Evolutionary conservation across 2,797 vertebrate genomes (phyloP).

Genomic region (Acipenser oxyrinchus): DNA sequence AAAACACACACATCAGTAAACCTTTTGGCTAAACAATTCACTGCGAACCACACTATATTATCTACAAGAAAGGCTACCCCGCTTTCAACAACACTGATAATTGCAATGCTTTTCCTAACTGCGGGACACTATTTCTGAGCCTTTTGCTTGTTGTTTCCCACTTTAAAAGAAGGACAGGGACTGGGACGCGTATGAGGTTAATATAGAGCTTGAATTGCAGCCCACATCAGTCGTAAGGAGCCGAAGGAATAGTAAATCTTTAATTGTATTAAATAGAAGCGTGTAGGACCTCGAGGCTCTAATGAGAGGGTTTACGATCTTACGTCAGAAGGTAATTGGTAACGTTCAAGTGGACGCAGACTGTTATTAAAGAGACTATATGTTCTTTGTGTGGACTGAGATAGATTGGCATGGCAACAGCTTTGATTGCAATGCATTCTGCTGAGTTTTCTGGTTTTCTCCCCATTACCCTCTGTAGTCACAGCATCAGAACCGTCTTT

Average conservation of each 20-base stretch:
- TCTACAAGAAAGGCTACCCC: too few species aligned
- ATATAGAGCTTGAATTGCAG: neutral
- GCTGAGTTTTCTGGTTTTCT: neutral
- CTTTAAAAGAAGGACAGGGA: neutral
- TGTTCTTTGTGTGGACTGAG: slow-evolving; percentile 6
- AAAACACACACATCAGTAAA: too few species aligned
- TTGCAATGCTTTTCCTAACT: neutral
- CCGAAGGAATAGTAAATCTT: slow-evolving; percentile 26
- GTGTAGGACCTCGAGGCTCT: slow-evolving; percentile 21
- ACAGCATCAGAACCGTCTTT: neutral
- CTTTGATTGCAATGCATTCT: neutral
- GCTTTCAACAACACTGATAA: too few species aligned
- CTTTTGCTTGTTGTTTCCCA: neutral
- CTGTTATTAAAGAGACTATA: neutral
- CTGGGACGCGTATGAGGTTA: neutral
- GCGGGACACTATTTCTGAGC: neutral
- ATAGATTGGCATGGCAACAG: neutral
- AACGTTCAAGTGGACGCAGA: slow-evolving; percentile 1
- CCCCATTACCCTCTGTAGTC: neutral
- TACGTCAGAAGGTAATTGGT: slow-evolving; percentile 24
- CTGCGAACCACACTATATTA: too few species aligned
- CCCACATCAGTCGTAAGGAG: slow-evolving; percentile 13
- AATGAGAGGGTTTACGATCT: slow-evolving; percentile 26
- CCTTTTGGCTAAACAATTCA: too few species aligned
- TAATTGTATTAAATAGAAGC: slow-evolving; percentile 28